Conservation (phyloP, 1,140 invertebrate species). For the Scaptodrosophila lebanonensis region DNA sequence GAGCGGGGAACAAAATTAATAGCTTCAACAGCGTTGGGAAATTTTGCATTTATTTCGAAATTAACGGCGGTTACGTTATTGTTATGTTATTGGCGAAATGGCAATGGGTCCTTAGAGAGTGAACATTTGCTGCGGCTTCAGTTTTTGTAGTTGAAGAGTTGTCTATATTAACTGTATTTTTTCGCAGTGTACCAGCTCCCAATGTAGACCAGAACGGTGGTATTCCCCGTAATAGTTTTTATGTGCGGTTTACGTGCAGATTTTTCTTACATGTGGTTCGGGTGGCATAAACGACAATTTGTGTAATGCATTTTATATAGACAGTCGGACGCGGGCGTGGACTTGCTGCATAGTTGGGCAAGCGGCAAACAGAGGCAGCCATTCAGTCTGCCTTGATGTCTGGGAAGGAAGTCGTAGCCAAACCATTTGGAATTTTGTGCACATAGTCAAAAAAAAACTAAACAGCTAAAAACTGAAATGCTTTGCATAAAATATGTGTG, state of each 20-base stretch:
- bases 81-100: no score
- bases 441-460: background rate
- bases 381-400: slow-evolving; percentile 2
- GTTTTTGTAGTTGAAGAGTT: no score
- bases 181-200: no score
- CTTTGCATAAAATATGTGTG: no score
- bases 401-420: slow-evolving; percentile 20
- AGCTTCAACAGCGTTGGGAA: no score
- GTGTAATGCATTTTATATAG: slow-evolving; percentile 45
- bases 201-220: background rate
- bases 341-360: background rate
- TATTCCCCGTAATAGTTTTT: background rate
- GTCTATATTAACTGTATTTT: no score
- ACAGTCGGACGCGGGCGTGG: slow-evolving; percentile 6
- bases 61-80: no score
- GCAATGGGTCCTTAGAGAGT: no score
- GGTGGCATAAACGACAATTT: slow-evolving; percentile 24
- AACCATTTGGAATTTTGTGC: slow-evolving; percentile 19
- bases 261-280: background rate
- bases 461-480: no score
- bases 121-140: no score
- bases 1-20: no score
- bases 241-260: slow-evolving; percentile 32
- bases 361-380: background rate
- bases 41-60: no score